A percentile compares a stretch with the other conserved stretches of the same genome.
These are phyloP conservation scores for Diloba caeruleocephala DNA, from an alignment of 2,888 invertebrate genomes.

Conservation along the genomic window DNA sequence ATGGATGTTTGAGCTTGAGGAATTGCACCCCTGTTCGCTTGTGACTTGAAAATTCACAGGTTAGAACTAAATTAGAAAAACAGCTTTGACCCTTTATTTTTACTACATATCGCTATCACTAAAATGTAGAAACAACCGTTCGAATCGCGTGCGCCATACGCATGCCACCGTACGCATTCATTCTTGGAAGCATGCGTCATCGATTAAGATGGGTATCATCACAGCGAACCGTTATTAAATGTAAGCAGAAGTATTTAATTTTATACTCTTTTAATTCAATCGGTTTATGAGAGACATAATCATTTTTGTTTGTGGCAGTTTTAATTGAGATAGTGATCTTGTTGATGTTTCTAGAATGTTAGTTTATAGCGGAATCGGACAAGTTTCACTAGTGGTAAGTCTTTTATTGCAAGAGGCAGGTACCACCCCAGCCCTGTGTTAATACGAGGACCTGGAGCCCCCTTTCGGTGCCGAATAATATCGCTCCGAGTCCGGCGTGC, in stretches of 20 bases:
- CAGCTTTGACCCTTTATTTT: constrained; percentile 20
- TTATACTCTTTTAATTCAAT: constrained; percentile 63
- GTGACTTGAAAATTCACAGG: no score
- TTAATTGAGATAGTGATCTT: constrained; percentile 29
- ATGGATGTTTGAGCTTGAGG: no score
- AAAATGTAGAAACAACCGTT: constrained; percentile 29
- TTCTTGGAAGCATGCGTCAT: constrained; percentile 61
- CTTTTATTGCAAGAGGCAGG: no score
- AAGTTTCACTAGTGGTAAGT: no score
- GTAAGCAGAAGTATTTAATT: constrained; percentile 60
- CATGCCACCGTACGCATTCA: constrained; percentile 36
- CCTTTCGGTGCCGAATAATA: no score
- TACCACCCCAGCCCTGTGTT: no score
- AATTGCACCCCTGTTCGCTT: no score
- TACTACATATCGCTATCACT: neutral
- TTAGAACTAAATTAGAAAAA: constrained; percentile 3
- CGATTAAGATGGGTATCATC: constrained; percentile 72
- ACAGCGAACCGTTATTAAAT: constrained; percentile 67
- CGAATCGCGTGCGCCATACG: constrained; percentile 63
- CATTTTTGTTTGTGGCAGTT: constrained; percentile 7
- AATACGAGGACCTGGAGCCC: no score
- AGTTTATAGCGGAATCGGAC: no score
- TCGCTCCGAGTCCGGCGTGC: no score
- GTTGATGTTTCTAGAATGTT: constrained; percentile 41
- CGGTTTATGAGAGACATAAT: constrained; percentile 39